Conservation (phyloP, 2,888 invertebrate genomes). For the Chromoteleia sp. region DNA sequence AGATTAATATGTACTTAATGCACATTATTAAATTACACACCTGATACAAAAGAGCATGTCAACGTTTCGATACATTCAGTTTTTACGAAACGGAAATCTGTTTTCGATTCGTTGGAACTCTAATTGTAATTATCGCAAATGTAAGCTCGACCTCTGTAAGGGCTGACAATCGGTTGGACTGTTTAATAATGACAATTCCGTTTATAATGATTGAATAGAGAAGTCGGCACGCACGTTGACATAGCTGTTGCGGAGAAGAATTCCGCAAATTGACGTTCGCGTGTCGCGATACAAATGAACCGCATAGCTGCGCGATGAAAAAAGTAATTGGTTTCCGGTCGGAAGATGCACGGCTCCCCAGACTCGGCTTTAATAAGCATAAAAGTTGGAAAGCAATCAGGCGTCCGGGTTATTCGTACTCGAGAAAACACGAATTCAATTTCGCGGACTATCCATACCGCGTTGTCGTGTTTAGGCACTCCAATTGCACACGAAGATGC, state of each 20-base stretch:
- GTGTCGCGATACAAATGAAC: slow-evolving; percentile 22
- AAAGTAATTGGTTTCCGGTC: slow-evolving; percentile 39
- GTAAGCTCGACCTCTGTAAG: too few species aligned
- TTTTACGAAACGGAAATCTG: too few species aligned
- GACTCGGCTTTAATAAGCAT: slow-evolving; percentile 27
- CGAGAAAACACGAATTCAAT: slow-evolving; percentile 59
- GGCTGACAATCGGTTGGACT: slow-evolving; percentile 1
- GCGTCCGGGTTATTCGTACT: slow-evolving; percentile 31
- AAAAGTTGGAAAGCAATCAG: slow-evolving; percentile 38
- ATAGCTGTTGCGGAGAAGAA: slow-evolving; percentile 19
- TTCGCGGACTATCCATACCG: slow-evolving; percentile 39
- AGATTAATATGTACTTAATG: too few species aligned
- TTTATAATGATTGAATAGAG: not conserved
- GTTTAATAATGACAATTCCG: slow-evolving; percentile 11
- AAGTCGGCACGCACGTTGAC: slow-evolving; percentile 19
- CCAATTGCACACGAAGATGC: slow-evolving; percentile 58
- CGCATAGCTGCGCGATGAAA: slow-evolving; percentile 21
- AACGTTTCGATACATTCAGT: too few species aligned
- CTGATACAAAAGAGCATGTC: too few species aligned
- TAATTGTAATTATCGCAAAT: too few species aligned
- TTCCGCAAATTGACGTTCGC: slow-evolving; percentile 26
- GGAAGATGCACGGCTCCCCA: slow-evolving; percentile 4
- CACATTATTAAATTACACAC: too few species aligned
- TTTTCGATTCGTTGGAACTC: too few species aligned
- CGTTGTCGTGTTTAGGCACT: slow-evolving; percentile 48